Conservation (phyloP, 2,113 vertebrate genomes). For the Cervus canadensis region DNA sequence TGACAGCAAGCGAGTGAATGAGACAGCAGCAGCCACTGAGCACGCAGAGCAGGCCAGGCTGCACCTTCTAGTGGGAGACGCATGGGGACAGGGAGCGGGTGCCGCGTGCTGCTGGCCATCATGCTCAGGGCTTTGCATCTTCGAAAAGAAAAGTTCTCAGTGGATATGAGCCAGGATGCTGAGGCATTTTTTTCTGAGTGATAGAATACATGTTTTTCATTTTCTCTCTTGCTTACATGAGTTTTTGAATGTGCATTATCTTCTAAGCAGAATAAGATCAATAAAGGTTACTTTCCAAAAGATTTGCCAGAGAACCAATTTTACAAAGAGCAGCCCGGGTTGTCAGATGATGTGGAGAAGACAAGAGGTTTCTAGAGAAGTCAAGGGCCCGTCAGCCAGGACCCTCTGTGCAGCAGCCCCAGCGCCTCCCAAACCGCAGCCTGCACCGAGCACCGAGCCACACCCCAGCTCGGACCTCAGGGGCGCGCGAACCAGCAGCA, state of each 20-base stretch:
- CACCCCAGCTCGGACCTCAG: neutral
- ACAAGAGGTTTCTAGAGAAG: neutral
- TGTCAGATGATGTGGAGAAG: neutral
- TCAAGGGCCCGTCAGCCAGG: neutral
- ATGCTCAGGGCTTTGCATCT: rapidly evolving
- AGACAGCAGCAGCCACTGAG: rapidly evolving
- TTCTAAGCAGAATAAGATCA: neutral
- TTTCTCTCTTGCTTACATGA: neutral
- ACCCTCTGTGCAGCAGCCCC: neutral
- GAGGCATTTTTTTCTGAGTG: neutral
- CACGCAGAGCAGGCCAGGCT: rapidly evolving
- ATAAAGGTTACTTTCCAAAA: neutral
- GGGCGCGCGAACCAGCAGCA: neutral
- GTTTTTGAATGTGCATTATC: neutral
- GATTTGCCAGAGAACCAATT: neutral
- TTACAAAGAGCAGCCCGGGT: neutral
- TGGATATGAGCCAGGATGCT: rapidly evolving
- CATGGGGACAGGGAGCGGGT: rapidly evolving
- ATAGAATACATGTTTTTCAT: neutral
- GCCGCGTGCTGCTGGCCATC: rapidly evolving
- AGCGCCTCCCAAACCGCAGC: neutral
- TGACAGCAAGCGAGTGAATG: rapidly evolving
- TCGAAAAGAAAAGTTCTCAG: neutral
- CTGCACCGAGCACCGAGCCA: rapidly evolving
- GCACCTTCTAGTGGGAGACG: rapidly evolving